A percentile compares a stretch with the other conserved stretches of the same genome.
phyloP scores from a whole-genome alignment of 1,140 invertebrate species.

The Pogonomyrmex californicus region DNA sequence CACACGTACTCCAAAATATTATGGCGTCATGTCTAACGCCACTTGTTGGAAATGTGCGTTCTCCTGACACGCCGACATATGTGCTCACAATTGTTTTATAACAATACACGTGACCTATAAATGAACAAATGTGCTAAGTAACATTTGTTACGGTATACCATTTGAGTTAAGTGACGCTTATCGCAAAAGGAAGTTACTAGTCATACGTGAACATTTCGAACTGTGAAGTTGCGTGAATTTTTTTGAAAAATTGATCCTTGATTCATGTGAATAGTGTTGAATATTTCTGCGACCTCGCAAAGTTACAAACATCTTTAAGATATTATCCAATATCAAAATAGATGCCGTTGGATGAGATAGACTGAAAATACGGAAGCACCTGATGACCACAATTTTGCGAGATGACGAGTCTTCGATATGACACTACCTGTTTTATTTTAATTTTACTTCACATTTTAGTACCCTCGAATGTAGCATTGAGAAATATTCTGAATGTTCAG shows the following conservation, averaged over 20 bases:
- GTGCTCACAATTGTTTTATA: background rate
- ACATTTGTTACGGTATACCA: background rate
- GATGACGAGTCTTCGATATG: conserved; percentile 70
- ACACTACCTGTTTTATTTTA: conserved; percentile 65
- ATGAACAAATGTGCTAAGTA: background rate
- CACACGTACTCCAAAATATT: conserved; percentile 22
- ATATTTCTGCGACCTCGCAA: conserved; percentile 6
- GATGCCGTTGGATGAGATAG: conserved; percentile 1
- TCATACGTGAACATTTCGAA: conserved; percentile 26
- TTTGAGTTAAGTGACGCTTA: background rate
- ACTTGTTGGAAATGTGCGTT: conserved; percentile 51
- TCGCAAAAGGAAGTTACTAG: background rate
- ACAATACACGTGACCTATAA: background rate
- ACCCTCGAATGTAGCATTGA: conserved; percentile 19
- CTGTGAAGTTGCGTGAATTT: background rate
- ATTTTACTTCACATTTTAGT: conserved; percentile 64
- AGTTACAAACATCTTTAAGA: background rate
- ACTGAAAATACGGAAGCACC: background rate
- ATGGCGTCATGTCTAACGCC: conserved; percentile 46
- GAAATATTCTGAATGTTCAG: conserved; percentile 61
- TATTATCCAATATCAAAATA: background rate
- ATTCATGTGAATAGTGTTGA: background rate
- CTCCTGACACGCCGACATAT: conserved; percentile 42
- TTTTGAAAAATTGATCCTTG: background rate
- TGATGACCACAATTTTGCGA: conserved; percentile 56